Evolutionary conservation across 2,113 vertebrate species (phyloP).

Genomic region (Tachycineta bicolor): DNA sequence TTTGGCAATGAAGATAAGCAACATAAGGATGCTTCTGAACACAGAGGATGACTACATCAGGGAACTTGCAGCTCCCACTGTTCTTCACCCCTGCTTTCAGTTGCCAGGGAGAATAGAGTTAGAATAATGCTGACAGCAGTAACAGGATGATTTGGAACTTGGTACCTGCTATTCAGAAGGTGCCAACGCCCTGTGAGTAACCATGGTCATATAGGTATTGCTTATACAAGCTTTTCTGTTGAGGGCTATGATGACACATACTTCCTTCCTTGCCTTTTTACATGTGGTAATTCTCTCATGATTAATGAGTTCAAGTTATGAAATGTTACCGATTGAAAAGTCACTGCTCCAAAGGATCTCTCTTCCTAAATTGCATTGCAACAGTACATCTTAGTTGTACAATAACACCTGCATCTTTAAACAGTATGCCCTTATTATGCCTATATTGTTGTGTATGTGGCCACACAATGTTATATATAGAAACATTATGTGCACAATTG

Average conservation of each 20-base stretch:
- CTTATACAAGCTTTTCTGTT: neutral
- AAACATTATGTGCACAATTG: neutral
- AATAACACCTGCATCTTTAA: neutral
- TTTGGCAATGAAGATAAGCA: neutral
- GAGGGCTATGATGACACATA: neutral
- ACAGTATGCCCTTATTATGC: neutral
- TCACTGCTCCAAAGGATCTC: neutral
- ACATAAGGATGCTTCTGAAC: neutral
- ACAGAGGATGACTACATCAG: neutral
- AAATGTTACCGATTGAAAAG: neutral
- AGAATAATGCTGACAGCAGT: neutral
- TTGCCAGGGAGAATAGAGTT: neutral
- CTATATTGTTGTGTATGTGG: neutral
- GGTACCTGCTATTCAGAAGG: neutral
- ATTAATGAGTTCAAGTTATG: neutral
- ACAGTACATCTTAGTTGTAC: neutral
- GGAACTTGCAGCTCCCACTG: neutral
- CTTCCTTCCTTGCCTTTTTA: neutral
- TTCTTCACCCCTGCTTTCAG: neutral
- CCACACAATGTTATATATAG: neutral
- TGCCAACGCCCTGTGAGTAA: neutral
- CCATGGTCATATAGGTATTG: neutral
- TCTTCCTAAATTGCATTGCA: neutral
- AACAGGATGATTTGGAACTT: neutral
- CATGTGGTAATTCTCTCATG: neutral